These are phyloP conservation scores for Schrankia costaestrigalis DNA, from an alignment of 2,888 invertebrate genomes.

Conservation along the genomic window DNA sequence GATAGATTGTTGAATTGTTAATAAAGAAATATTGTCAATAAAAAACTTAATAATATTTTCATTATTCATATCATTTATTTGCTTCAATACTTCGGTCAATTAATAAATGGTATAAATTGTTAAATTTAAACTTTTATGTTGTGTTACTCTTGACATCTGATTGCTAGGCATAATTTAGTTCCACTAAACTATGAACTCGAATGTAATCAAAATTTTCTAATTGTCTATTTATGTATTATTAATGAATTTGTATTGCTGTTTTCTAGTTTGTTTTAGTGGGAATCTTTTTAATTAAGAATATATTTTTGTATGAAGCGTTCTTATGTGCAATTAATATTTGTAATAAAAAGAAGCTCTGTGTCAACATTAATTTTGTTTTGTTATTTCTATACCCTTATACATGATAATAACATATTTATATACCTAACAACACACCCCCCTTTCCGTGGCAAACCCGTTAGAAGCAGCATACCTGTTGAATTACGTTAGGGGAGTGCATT, in stretches of 20 bases:
- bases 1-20: slow-evolving; percentile 64
- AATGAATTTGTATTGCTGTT: slow-evolving; percentile 50
- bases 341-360: slow-evolving; percentile 74
- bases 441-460: too few species aligned
- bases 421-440: too few species aligned
- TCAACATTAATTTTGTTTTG: slow-evolving; percentile 42
- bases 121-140: too few species aligned
- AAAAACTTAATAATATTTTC: slow-evolving; percentile 24
- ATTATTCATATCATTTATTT: slow-evolving; percentile 30
- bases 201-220: slow-evolving; percentile 29
- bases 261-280: slow-evolving; percentile 73
- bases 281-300: slow-evolving; percentile 75
- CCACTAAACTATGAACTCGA: slow-evolving; percentile 16
- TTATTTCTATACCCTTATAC: slow-evolving; percentile 19
- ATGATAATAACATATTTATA: neutral
- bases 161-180: slow-evolving; percentile 31
- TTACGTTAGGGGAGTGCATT: too few species aligned
- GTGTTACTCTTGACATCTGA: slow-evolving; percentile 73
- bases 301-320: slow-evolving; percentile 79
- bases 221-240: slow-evolving; percentile 27
- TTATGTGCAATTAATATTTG: slow-evolving; percentile 79
- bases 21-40: slow-evolving; percentile 31
- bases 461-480: too few species aligned
- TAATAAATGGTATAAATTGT: too few species aligned
- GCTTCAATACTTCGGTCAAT: slow-evolving; percentile 36